These are phyloP conservation scores for Galleria mellonella DNA, from an alignment of 1,140 invertebrate species.

Conservation along the genomic window DNA sequence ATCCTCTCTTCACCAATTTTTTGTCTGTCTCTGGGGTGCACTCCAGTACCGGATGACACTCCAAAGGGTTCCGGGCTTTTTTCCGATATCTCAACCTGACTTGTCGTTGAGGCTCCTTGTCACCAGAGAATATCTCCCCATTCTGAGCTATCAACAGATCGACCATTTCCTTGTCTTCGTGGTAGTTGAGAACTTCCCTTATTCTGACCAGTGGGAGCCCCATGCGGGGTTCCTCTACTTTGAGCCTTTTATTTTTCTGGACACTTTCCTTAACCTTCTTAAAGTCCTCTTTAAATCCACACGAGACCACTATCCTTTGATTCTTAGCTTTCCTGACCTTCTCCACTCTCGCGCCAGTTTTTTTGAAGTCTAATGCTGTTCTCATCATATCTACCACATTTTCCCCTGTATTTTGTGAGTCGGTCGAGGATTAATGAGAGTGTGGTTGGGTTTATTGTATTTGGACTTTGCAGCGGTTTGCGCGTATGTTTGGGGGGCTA, in stretches of 20 bases:
- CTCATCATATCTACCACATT: neutral
- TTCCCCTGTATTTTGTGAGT: neutral
- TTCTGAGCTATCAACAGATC: no score
- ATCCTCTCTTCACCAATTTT: constrained; percentile 4
- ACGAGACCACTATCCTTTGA: neutral
- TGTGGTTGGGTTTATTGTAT: neutral
- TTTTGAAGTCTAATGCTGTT: neutral
- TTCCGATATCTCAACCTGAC: constrained; percentile 18
- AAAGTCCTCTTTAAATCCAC: neutral
- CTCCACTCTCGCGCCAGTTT: constrained; percentile 2
- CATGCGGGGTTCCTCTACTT: neutral
- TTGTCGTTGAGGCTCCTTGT: no score
- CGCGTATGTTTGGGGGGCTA: no score
- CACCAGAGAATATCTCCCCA: no score
- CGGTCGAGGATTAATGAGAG: neutral
- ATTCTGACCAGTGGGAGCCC: neutral
- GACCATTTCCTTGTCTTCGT: no score
- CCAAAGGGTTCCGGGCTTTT: constrained; percentile 15
- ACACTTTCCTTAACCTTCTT: neutral
- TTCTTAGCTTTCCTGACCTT: constrained; percentile 1
- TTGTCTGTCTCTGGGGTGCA: constrained; percentile 13
- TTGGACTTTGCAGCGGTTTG: neutral
- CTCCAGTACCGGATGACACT: constrained; percentile 19
- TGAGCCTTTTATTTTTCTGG: neutral
- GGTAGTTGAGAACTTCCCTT: no score